Conservation (phyloP, 2,797 vertebrate genomes). For the Dromococcyx pavoninus region DNA sequence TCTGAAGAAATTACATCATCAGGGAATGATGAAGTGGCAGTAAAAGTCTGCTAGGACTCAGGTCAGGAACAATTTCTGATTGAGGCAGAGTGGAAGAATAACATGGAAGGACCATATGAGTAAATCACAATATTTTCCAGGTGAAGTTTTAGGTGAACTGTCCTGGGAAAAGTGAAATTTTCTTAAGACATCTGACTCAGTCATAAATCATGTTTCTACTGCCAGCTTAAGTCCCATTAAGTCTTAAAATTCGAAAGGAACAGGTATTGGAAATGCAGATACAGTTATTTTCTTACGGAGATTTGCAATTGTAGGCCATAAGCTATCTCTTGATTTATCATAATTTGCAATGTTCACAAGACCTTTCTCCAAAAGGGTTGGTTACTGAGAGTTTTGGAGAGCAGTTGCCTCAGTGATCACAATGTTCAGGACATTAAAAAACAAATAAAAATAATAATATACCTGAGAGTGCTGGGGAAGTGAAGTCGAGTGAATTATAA, state of each 20-base stretch:
- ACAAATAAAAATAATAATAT: background rate
- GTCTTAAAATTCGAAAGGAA: background rate
- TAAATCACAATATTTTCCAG: background rate
- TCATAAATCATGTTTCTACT: background rate
- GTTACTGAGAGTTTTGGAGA: background rate
- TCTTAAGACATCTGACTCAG: background rate
- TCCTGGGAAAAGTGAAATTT: background rate
- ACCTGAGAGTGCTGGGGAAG: background rate
- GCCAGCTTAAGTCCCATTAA: background rate
- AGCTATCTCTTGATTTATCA: background rate
- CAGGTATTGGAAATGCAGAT: background rate
- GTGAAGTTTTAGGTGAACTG: background rate
- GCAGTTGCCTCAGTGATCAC: background rate
- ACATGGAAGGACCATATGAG: rapidly evolving
- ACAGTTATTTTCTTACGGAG: background rate
- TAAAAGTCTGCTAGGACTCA: background rate
- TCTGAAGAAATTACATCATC: background rate
- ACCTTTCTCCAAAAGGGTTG: background rate
- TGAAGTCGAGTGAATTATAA: constrained; percentile 38
- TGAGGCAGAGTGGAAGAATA: background rate
- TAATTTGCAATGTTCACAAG: background rate
- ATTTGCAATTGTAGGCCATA: background rate
- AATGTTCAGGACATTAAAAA: constrained; percentile 4
- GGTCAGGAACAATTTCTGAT: background rate
- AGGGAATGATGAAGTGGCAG: background rate